These are phyloP conservation scores for Empidonax alnorum DNA, from an alignment of 2,113 vertebrate genomes.

Conservation along the genomic window DNA sequence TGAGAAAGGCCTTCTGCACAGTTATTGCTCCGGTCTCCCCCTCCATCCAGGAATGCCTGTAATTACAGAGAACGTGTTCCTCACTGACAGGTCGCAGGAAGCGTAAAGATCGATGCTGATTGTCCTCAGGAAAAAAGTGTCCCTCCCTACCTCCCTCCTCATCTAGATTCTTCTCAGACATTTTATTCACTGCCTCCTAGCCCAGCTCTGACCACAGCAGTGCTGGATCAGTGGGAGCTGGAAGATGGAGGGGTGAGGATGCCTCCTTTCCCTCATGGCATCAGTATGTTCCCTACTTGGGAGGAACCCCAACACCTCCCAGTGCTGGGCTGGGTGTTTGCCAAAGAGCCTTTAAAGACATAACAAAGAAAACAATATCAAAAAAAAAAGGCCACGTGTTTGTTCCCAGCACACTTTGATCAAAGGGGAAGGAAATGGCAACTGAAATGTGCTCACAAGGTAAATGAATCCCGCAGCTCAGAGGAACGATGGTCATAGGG, in stretches of 20 bases:
- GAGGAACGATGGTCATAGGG: neutral
- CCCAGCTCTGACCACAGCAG: neutral
- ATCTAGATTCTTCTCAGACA: neutral
- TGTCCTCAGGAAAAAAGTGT: neutral
- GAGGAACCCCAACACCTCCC: neutral
- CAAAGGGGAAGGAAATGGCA: neutral
- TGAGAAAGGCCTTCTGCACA: constrained; percentile 6
- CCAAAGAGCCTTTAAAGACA: neutral
- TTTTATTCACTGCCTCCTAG: neutral
- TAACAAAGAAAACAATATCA: neutral
- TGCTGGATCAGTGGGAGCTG: neutral
- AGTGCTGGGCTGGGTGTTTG: neutral
- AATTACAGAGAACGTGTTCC: constrained; percentile 29
- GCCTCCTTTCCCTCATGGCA: neutral
- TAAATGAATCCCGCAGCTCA: neutral
- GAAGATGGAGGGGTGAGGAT: neutral
- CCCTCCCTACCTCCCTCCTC: neutral
- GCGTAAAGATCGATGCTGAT: neutral
- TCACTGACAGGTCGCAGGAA: constrained; percentile 46
- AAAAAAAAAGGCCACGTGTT: neutral
- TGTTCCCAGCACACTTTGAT: neutral
- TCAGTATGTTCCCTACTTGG: accelerated
- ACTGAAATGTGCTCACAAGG: neutral
- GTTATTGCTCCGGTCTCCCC: constrained; percentile 2
- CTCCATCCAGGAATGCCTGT: constrained; percentile 25